Conservation (phyloP, 2,113 vertebrate genomes). For the Clarias batrachus region DNA sequence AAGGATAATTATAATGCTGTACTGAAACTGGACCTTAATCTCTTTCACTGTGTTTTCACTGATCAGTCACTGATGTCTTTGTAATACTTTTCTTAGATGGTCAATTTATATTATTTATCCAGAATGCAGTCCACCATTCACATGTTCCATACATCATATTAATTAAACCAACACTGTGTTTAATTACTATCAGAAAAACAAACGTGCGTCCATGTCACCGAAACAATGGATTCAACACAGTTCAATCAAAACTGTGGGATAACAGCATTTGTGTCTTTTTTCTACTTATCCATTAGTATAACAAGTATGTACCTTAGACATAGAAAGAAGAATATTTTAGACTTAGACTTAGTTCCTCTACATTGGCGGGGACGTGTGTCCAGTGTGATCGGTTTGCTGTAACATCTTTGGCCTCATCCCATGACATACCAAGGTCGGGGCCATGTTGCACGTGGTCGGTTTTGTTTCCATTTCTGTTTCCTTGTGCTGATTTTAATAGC, state of each 20-base stretch:
- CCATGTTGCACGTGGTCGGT: no score
- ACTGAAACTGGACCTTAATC: not conserved
- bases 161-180: not conserved
- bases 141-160: not conserved
- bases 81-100: not conserved
- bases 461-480: no score
- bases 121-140: not conserved
- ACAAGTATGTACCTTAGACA: not conserved
- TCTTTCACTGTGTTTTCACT: constrained; percentile 8
- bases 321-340: not conserved
- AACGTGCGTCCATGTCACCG: not conserved
- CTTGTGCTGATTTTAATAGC: no score
- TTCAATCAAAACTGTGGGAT: not conserved
- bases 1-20: not conserved
- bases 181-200: not conserved
- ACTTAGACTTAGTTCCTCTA: no score
- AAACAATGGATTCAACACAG: not conserved
- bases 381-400: no score
- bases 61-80: not conserved
- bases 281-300: not conserved
- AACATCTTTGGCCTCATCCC: no score
- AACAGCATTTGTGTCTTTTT: not conserved
- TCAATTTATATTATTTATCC: constrained; percentile 7
- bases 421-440: no score
- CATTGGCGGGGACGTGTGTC: no score